Base-by-base conservation (phyloP, 2,797 vertebrate genomes). In the Gastrophryne carolinensis region DNA sequence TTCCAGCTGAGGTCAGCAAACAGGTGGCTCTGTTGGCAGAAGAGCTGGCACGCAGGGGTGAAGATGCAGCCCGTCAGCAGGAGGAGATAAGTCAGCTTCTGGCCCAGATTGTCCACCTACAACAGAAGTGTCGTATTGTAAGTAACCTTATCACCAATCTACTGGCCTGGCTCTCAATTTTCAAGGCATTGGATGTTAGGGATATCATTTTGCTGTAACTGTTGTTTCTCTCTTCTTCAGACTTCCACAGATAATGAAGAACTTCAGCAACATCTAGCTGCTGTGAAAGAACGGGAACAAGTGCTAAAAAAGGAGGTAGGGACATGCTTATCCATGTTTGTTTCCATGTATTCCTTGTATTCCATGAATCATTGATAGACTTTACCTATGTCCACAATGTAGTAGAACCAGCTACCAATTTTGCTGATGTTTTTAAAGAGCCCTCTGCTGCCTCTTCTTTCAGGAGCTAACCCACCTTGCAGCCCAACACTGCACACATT, bases 31-130 rank as follows among this genome's bases (percentile, higher is more conserved):
- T 89, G 30, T 87, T 98, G 57, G 95, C 92, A 0, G 95, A 98
- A 1, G 92, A 96, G 86, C 82, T 98, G 66, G 89, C 90, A 0
- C 87, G 88, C 19, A 95, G 87, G 73, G 85, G 89, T 0, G 96
- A 98, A 81, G 92, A 95, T 79, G 80, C 83, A 0, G 79, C 89
- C 0, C 84, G 91, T 56, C 94, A 96, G 82, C 92, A 94, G 88
- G 94, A 95, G 63, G 95, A 97, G 88, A 94, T 96, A 82, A 90
- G 91, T 44, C 86, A 81, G 9, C 90, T 98, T 65, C 90, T 93
- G 50, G 91, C 87, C 0, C 93, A 95, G 84, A 90, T 95, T 0
- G 89, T 91, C 1, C 92, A 93, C 19, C 90, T 94, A 53, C 93
- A 96, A 85, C 90, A 91, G 7, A 90, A 91, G 15, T 94, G 93